Evolutionary conservation across 1,140 invertebrate species (phyloP).

Genomic region (Lepidurus apus): DNA sequence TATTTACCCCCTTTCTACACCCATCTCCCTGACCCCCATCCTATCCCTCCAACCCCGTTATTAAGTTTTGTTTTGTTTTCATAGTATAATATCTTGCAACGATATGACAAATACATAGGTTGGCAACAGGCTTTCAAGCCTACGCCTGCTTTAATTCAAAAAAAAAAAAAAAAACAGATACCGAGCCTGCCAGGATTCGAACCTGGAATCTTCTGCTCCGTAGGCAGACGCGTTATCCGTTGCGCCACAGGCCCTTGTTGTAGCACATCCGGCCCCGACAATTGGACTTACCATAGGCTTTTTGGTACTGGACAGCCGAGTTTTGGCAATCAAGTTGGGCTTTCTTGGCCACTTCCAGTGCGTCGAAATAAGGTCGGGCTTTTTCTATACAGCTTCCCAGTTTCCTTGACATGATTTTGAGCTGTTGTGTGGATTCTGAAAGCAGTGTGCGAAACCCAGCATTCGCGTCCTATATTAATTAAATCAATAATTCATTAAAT

Average conservation of each 20-base stretch:
- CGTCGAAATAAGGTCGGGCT: constrained; percentile 86
- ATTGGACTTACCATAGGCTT: constrained; percentile 68
- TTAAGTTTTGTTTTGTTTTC: no score
- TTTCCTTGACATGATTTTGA: constrained; percentile 76
- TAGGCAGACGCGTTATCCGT: constrained; percentile 48
- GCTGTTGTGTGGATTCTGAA: constrained; percentile 73
- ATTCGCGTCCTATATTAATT: constrained; percentile 65
- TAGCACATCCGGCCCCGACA: not conserved
- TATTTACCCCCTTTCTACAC: no score
- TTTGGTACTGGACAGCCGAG: constrained; percentile 84
- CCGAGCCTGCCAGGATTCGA: constrained; percentile 45
- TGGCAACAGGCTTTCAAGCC: no score
- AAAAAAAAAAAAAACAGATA: constrained; percentile 36
- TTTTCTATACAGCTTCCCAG: constrained; percentile 80
- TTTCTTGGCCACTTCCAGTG: constrained; percentile 58
- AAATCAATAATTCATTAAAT: not conserved
- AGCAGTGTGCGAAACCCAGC: constrained; percentile 73
- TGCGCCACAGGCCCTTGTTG: constrained; percentile 43
- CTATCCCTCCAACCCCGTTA: no score
- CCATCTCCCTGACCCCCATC: no score
- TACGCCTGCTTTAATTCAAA: no score
- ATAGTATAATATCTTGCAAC: no score
- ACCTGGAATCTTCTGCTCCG: constrained; percentile 48
- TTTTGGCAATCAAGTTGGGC: constrained; percentile 77
- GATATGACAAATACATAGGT: no score